Conservation (phyloP, 2,797 vertebrate species). For the Scomberomorus guttatus region DNA sequence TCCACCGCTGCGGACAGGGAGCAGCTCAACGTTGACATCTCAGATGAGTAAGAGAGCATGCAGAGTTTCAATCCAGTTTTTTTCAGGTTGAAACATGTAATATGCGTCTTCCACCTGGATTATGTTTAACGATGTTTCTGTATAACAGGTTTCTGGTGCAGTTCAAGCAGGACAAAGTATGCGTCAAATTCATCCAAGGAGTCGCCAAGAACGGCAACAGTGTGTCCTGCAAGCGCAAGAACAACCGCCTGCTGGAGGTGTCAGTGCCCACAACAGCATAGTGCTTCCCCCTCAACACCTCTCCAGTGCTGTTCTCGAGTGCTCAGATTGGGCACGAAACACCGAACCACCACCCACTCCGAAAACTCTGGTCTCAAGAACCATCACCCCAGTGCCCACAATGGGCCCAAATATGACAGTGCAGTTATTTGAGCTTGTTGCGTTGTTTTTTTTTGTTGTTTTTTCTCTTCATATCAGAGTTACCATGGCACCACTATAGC, state of each 20-base stretch:
- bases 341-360: slow-evolving; percentile 42
- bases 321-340: slow-evolving; percentile 72
- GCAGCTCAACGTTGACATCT: slow-evolving; percentile 94
- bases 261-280: slow-evolving; percentile 88
- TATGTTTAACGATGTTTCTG: slow-evolving; percentile 11
- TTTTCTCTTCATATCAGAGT: slow-evolving; percentile 76
- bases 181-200: slow-evolving; percentile 96
- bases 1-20: slow-evolving; percentile 90
- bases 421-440: slow-evolving; percentile 84
- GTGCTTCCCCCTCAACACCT: neutral
- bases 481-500: slow-evolving; percentile 57
- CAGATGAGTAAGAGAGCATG: slow-evolving; percentile 91
- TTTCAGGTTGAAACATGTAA: neutral
- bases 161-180: slow-evolving; percentile 98
- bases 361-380: slow-evolving; percentile 45
- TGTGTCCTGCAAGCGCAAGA: slow-evolving; percentile 96
- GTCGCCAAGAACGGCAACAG: slow-evolving; percentile 92
- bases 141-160: slow-evolving; percentile 94
- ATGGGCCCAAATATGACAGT: slow-evolving; percentile 78
- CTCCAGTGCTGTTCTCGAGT: slow-evolving; percentile 22
- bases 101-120: fast-evolving
- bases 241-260: slow-evolving; percentile 97
- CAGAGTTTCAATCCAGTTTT: fast-evolving
- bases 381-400: slow-evolving; percentile 37
- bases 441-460: slow-evolving; percentile 15